Base-by-base conservation (phyloP, 2,113 vertebrate genomes). In the Phalacrocorax pelagicus region DNA sequence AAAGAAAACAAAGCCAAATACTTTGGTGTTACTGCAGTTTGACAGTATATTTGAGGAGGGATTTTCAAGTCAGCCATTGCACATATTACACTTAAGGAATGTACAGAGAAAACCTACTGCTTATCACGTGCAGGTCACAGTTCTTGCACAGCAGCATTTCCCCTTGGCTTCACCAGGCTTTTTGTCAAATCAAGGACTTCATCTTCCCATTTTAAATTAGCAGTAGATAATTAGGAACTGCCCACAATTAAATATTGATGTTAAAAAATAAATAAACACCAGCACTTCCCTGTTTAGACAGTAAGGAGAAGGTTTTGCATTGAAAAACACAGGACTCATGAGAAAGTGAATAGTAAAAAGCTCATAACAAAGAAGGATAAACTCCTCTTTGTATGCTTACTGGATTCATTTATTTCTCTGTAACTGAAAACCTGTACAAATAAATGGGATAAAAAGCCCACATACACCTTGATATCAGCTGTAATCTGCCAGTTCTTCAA, bases 341-440 rank as follows among this genome's bases (percentile, higher is more conserved):
- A 88, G 92, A 92, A 88, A 36, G 79, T 61, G 75, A 83, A 79
- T 65, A 84, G 70, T n/a, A 89, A 94, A 92, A 92, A 77, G 34
- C 73, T 87, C 26, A 34, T 47, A 91, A 72, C 74, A 89, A 89
- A 96, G 91, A 74, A 94, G 51, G 65, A 85, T 92, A 81, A 93
- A 87, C 84, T 87, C 72, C 71, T 88, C 92, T 88, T 91, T 94
- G 78, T 89, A 44, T 47, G 44, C 78, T 92, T 94, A 65, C 81
- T 82, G 78, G 61, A 81, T 73, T 86, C 44, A 73, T 89, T 91
- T 89, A 79, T 92, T 94, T 87, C 83, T 95, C 81, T 92, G 84
- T 97, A 95, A 94, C 84, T 91, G 89, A 89, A 85, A 95, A 73
- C 77, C 58, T 91, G 79, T 54, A 46, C 57, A 91, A 92, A 96